phyloP scores from a whole-genome alignment of 2,113 vertebrate genomes.

The Taxidea taxus region DNA sequence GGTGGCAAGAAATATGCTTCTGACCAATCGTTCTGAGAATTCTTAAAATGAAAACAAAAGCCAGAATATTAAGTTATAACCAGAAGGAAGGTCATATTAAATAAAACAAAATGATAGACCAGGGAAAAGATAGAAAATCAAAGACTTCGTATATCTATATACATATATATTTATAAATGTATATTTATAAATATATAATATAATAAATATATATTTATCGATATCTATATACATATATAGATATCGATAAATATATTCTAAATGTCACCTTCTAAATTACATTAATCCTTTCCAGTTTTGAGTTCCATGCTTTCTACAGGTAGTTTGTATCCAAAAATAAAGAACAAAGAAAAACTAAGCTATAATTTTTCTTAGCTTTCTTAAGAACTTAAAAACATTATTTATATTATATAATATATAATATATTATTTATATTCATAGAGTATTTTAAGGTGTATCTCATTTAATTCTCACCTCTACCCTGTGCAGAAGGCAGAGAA shows the following conservation, averaged over 20 bases:
- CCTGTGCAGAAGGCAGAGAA: not conserved
- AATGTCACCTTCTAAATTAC: not conserved
- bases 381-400: not conserved
- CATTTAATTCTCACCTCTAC: not conserved
- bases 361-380: not conserved
- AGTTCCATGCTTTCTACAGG: not conserved
- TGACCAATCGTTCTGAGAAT: slow-evolving; percentile 1
- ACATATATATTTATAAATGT: too few species aligned
- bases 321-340: not conserved
- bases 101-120: not conserved
- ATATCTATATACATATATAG: too few species aligned
- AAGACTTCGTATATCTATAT: too few species aligned
- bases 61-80: not conserved
- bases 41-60: slow-evolving; percentile 4
- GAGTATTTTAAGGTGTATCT: not conserved
- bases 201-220: too few species aligned
- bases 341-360: not conserved
- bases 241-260: not conserved
- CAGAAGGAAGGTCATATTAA: not conserved
- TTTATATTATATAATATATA: too few species aligned
- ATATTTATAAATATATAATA: too few species aligned
- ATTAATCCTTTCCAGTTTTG: slow-evolving; percentile 3
- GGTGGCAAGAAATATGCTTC: not conserved
- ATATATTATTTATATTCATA: not conserved
- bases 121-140: not conserved